Percentiles rank a stretch among this genome's conserved stretches.
These are phyloP conservation scores for Acholoe squamosa DNA, from an alignment of 2,888 invertebrate species.

Conservation along the genomic window DNA sequence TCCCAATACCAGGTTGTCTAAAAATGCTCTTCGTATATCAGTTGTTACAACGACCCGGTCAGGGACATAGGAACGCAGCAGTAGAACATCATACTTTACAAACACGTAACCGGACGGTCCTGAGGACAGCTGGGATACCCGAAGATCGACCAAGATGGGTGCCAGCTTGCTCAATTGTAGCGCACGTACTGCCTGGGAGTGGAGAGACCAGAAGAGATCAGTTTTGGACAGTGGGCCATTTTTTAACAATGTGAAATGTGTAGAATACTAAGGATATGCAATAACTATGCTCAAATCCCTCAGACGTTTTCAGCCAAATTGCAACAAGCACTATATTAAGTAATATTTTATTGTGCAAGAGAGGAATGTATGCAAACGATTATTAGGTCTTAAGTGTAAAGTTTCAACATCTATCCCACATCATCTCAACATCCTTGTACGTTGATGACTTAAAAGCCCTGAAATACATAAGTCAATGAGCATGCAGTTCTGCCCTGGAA, in stretches of 20 bases:
- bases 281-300: no score
- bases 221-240: not conserved
- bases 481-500: no score
- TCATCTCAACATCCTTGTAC: no score
- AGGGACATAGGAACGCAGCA: conserved; percentile 34
- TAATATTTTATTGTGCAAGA: no score
- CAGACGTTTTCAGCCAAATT: no score
- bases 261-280: no score
- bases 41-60: not conserved
- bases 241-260: not conserved
- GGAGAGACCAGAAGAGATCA: not conserved
- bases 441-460: no score
- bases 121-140: not conserved
- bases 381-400: no score
- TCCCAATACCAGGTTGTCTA: not conserved
- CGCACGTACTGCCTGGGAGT: conserved; percentile 12
- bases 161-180: not conserved
- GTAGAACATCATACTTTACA: not conserved
- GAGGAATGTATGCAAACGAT: no score
- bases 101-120: not conserved
- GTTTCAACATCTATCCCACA: no score
- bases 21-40: not conserved
- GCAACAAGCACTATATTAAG: no score
- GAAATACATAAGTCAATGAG: no score
- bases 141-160: not conserved